Percentiles rank a stretch among this genome's conserved stretches.
phyloP scores from a whole-genome alignment of 2,888 invertebrate genomes.

The Craniophora ligustri region DNA sequence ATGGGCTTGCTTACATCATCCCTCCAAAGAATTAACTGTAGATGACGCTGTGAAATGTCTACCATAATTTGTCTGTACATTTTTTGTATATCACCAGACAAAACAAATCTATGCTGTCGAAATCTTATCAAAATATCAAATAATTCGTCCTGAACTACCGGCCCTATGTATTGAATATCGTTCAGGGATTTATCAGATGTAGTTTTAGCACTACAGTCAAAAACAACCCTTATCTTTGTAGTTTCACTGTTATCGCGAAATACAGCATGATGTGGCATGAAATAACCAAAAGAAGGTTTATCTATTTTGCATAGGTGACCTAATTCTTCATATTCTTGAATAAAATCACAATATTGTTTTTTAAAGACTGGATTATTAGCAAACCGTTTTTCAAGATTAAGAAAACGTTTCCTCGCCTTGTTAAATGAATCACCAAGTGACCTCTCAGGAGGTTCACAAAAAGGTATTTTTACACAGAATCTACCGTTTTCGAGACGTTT shows the following conservation, averaged over 20 bases:
- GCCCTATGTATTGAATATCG: constrained; percentile 33
- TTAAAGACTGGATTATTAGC: neutral
- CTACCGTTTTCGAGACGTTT: constrained; percentile 2
- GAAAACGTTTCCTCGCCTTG: constrained; percentile 1
- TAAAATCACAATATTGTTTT: neutral
- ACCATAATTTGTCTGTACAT: constrained; percentile 29
- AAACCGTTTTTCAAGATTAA: constrained; percentile 1
- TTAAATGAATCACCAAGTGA: constrained; percentile 1
- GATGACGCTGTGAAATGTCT: constrained; percentile 24
- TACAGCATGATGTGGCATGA: constrained; percentile 5
- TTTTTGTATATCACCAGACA: constrained; percentile 35
- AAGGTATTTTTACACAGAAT: constrained; percentile 1
- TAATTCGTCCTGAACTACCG: constrained; percentile 39
- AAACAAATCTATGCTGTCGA: constrained; percentile 25
- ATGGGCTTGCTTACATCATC: constrained; percentile 19
- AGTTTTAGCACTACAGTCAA: constrained; percentile 1
- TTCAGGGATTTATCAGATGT: constrained; percentile 23
- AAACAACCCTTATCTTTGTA: constrained; percentile 4
- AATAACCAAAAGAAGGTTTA: neutral
- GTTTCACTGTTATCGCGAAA: neutral
- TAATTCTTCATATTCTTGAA: constrained; percentile 2
- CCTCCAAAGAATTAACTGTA: constrained; percentile 44
- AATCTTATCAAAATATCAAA: constrained; percentile 37
- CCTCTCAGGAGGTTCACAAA: neutral
- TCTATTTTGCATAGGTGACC: neutral